A percentile compares a stretch with the other conserved stretches of the same genome.
phyloP scores from a whole-genome alignment of 2,797 vertebrate genomes.

The Staurois parvus region DNA sequence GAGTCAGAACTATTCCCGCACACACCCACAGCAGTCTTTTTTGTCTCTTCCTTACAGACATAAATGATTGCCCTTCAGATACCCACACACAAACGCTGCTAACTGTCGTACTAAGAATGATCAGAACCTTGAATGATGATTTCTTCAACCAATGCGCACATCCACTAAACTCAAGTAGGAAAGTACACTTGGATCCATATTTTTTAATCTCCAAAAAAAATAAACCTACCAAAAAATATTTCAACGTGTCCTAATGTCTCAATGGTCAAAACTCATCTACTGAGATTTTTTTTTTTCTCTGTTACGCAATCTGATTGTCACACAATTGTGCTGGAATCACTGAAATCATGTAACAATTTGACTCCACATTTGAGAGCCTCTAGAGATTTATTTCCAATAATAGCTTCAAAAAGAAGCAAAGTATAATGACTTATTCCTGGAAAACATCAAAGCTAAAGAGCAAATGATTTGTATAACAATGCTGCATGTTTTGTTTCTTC shows the following conservation, averaged over 20 bases:
- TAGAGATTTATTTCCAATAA: background rate
- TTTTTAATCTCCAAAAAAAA: too few species aligned
- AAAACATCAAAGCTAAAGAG: slow-evolving; percentile 5
- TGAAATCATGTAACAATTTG: background rate
- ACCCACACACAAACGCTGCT: too few species aligned
- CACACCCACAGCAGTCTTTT: too few species aligned
- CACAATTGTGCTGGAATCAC: background rate
- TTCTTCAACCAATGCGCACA: too few species aligned
- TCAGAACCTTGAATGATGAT: too few species aligned
- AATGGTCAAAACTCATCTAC: background rate
- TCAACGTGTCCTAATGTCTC: background rate
- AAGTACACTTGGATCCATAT: too few species aligned
- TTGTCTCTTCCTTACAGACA: too few species aligned
- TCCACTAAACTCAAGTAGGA: too few species aligned
- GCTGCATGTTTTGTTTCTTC: background rate
- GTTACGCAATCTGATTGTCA: background rate
- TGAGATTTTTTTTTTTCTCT: background rate
- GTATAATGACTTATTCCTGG: background rate
- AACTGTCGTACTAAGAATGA: too few species aligned
- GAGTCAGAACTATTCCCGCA: too few species aligned
- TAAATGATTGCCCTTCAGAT: too few species aligned
- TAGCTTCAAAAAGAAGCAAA: background rate
- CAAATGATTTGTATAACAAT: slow-evolving; percentile 13
- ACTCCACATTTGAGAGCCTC: background rate
- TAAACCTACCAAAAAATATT: too few species aligned